phyloP scores from a whole-genome alignment of 1,140 invertebrate species.

The Cyrtorhinus lividipennis region DNA sequence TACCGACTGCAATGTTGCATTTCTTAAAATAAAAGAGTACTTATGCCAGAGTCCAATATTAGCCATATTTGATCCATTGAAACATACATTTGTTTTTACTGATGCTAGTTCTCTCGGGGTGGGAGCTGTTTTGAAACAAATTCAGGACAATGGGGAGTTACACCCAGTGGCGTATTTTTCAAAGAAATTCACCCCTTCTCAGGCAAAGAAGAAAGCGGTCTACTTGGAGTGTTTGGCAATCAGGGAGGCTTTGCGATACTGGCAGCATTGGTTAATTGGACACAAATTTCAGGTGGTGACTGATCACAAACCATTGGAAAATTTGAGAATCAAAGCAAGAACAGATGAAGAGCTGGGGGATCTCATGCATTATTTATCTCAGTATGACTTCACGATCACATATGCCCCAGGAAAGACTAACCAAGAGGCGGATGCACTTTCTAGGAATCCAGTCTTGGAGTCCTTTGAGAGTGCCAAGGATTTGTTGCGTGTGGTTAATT shows the following conservation, averaged over 20 bases:
- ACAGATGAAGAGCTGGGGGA: constrained; percentile 29
- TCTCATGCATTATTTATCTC: constrained; percentile 29
- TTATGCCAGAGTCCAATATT: constrained; percentile 29
- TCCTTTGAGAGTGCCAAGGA: constrained; percentile 22
- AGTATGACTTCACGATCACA: constrained; percentile 27
- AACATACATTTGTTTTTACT: constrained; percentile 28
- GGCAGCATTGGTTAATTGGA: constrained; percentile 30
- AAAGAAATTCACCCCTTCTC: constrained; percentile 23
- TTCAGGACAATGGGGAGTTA: constrained; percentile 24
- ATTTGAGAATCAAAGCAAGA: constrained; percentile 29
- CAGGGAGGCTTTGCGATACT: constrained; percentile 30
- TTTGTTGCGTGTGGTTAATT: constrained; percentile 22
- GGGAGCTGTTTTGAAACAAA: constrained; percentile 27
- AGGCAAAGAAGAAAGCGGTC: constrained; percentile 29
- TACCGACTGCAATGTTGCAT: constrained; percentile 27
- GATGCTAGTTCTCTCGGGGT: constrained; percentile 24
- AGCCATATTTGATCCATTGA: constrained; percentile 23
- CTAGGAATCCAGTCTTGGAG: constrained; percentile 24
- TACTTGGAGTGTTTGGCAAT: constrained; percentile 30
- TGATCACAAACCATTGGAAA: constrained; percentile 32
- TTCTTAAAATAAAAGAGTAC: constrained; percentile 28
- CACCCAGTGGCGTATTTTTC: constrained; percentile 29
- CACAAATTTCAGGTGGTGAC: constrained; percentile 29
- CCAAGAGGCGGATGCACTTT: constrained; percentile 23
- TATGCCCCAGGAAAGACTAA: constrained; percentile 23